Evolutionary conservation across 2,113 vertebrate species (phyloP).

Genomic region (Himantopus leucocephalus): DNA sequence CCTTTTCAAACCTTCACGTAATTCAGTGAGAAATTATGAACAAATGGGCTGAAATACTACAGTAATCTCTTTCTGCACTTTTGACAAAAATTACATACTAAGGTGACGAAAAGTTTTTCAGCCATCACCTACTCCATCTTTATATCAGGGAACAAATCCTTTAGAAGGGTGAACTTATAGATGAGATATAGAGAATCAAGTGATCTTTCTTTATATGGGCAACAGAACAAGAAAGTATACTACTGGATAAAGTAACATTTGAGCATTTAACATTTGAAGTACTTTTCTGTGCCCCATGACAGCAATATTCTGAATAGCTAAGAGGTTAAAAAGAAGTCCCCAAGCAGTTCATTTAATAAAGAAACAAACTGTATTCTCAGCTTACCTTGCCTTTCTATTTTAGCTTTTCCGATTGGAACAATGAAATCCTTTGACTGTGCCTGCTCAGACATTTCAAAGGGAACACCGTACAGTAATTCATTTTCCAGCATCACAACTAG

Average conservation of each 20-base stretch:
- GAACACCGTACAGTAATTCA: constrained; percentile 93
- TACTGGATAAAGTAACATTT: not conserved
- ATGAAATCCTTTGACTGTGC: constrained; percentile 91
- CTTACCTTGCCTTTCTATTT: constrained; percentile 90
- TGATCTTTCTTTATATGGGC: not conserved
- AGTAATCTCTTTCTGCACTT: not conserved
- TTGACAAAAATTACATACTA: not conserved
- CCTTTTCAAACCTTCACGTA: not conserved
- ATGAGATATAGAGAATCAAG: not conserved
- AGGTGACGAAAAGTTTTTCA: not conserved
- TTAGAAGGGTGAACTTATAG: not conserved
- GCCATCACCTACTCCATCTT: not conserved
- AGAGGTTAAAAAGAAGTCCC: not conserved
- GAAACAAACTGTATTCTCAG: not conserved
- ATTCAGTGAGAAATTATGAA: not conserved
- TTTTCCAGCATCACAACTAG: constrained; percentile 95
- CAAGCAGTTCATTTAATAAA: not conserved
- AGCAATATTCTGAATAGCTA: not conserved
- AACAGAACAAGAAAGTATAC: not conserved
- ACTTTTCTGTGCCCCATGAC: not conserved
- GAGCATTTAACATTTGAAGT: not conserved
- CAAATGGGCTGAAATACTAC: not conserved
- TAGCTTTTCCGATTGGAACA: constrained; percentile 95
- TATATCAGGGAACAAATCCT: not conserved
- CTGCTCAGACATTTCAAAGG: constrained; percentile 91